Evolutionary conservation across 2,797 vertebrate species (phyloP), one percentile per base, ranked within the genome.

Genomic region (Siniperca undulata): DNA sequence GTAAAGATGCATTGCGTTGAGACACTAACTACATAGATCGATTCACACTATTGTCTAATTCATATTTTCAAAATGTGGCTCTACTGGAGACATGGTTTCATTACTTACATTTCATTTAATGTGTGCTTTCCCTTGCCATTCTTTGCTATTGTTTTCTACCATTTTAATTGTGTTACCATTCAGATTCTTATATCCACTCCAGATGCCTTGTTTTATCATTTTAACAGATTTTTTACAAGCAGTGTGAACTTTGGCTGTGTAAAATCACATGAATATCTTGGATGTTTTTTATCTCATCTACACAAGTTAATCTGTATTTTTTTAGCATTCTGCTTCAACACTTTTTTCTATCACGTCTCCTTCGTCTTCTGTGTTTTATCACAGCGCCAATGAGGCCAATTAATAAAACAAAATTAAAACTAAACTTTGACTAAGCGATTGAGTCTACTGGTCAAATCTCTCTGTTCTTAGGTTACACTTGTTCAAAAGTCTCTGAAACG

Each of bases 191-290:
- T 12, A 24, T 22, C 24, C 38, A 44, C 65, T 80, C 70, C 67
- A 82, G 62, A 83, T 81, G 60, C 64, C 62, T 74, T 70, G 20
- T 48, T 71, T 89, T 34, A 62, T 74, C 59, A 58, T 70, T 70
- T 61, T 34, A 27, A 27, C 60, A 66, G 34, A 42, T 62, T 52
- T 27, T 52, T 40, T 67, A 73, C 55, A 79, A 77, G 50, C 56
- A 71, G 83, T 84, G 87, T 85, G 85, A 93, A 88, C 82, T 70
- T 80, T 48, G 34, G 4, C 52, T 30, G 61, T 78, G 73, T 82
- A 73, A 79, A 80, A 48, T 66, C 48, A 64, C 64, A 74, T 70
- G 58, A 71, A 59, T 66, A 70, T 75, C 71, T 74, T 24, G 7
- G 12, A 62, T 84, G 52, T 80, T 78, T 68, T 68, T 70, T 48